Percentiles rank a stretch among this genome's conserved stretches.
These are phyloP conservation scores for Ligdia adustata DNA, from an alignment of 2,888 invertebrate species.

Conservation along the genomic window DNA sequence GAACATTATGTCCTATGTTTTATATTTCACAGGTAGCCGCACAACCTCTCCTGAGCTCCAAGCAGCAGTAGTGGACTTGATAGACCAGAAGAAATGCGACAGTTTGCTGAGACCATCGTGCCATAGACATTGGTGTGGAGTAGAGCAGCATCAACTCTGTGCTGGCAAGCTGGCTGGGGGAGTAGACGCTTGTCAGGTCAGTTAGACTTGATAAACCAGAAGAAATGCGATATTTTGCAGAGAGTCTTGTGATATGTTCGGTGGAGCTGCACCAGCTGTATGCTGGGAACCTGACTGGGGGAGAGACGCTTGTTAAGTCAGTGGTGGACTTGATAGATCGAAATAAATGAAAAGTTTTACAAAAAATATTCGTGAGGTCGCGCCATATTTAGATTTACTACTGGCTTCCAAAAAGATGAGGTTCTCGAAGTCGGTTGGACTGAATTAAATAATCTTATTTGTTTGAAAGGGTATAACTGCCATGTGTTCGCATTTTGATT, in stretches of 20 bases:
- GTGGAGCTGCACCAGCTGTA: constrained; percentile 58
- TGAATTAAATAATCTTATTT: too few relatives aligned
- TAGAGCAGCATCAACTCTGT: constrained; percentile 58
- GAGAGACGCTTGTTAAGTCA: constrained; percentile 66
- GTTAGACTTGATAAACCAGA: constrained; percentile 51
- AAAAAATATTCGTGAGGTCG: not conserved
- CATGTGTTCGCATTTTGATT: too few relatives aligned
- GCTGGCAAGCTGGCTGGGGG: constrained; percentile 65
- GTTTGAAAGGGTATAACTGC: too few relatives aligned
- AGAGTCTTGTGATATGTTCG: constrained; percentile 47
- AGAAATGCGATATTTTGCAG: constrained; percentile 47
- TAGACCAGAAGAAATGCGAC: constrained; percentile 49
- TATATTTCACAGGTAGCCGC: constrained; percentile 37
- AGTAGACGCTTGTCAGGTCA: constrained; percentile 65
- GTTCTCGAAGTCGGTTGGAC: too few relatives aligned
- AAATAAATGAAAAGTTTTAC: constrained; percentile 35
- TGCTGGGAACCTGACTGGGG: constrained; percentile 63
- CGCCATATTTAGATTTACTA: too few relatives aligned
- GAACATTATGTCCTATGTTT: too few relatives aligned
- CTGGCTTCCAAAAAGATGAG: too few relatives aligned
- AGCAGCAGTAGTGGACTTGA: constrained; percentile 53
- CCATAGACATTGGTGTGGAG: constrained; percentile 57
- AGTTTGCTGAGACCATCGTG: constrained; percentile 41
- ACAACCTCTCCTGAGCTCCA: constrained; percentile 54
- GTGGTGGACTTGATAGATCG: constrained; percentile 51